Base-by-base conservation (phyloP, 2,797 vertebrate genomes). In the Atherinosoma microstoma region DNA sequence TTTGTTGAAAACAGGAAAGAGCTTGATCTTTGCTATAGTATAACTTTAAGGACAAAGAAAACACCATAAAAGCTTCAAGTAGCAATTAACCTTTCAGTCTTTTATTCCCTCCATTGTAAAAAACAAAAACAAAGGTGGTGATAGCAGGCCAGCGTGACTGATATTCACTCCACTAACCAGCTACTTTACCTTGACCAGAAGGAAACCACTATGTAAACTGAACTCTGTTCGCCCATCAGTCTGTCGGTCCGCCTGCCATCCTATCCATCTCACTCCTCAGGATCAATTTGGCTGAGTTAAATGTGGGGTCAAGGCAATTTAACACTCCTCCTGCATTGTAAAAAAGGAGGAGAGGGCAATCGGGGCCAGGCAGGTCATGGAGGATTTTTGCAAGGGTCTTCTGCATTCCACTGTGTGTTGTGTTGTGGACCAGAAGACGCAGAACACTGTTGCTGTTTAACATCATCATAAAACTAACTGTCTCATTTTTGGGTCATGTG, bases 291-390 rank as follows among this genome's bases (percentile, higher is more conserved):
- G 80, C 73, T 13, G 84, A 83, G 94, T 90, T 94, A 90, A 94
- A 89, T 20, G 40, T 38, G 51, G 85, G 92, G 93, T 92, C 93
- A 88, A 84, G 80, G 93, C 85, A 93, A 92, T 93, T 83, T 79
- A 90, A 93, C 90, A 91, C 91, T 86, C 76, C 51, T 75, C 42
- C 67, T 81, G 82, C 81, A 83, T 85, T 83, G 71, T 81, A 75
- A 47, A 89, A 51, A 60, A 73, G 76, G 67, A 74, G 77, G 47
- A 73, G 70, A 60, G 35, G 73, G 81, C 7, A 79, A 76, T 77
- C 78, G 76, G 73, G 75, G 71, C 77, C 68, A 71, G 75, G 76
- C 83, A 91, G 92, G 86, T 89, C 86, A 75, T 66, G 64, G 82
- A 85, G 86, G 87, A 22, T 72, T 56, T 87, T 51, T 77, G 73